phyloP scores from a whole-genome alignment of 2,797 vertebrate genomes.

The Anas capensis region DNA sequence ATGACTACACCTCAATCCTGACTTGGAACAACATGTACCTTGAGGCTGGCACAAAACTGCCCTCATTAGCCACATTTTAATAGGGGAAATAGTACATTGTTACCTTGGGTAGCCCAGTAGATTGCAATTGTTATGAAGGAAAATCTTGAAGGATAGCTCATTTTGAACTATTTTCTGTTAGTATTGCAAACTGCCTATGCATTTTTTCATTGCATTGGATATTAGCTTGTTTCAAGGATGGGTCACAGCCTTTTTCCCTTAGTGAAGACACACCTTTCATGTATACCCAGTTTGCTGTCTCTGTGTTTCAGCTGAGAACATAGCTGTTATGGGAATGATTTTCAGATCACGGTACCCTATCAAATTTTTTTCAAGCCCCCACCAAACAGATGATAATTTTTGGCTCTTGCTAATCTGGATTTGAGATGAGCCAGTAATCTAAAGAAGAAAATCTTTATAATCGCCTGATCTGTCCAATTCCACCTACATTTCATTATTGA shows the following conservation, averaged over 20 bases:
- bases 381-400: constrained; percentile 24
- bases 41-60: background rate
- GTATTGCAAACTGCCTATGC: background rate
- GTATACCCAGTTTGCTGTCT: background rate
- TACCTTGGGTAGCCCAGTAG: background rate
- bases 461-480: constrained; percentile 35
- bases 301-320: background rate
- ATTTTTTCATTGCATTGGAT: background rate
- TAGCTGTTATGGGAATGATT: background rate
- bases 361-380: background rate
- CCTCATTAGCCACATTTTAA: background rate
- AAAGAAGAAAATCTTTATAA: constrained; percentile 39
- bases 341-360: background rate
- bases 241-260: background rate
- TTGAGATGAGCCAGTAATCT: constrained; percentile 36
- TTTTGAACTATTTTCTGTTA: background rate
- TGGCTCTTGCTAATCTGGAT: constrained; percentile 45
- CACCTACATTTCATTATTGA: constrained; percentile 43
- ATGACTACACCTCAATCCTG: background rate
- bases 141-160: background rate
- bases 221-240: background rate
- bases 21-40: background rate
- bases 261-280: background rate
- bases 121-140: background rate
- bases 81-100: background rate